These are phyloP conservation scores for Limenitis camilla DNA, from an alignment of 2,888 invertebrate genomes.

Conservation along the genomic window DNA sequence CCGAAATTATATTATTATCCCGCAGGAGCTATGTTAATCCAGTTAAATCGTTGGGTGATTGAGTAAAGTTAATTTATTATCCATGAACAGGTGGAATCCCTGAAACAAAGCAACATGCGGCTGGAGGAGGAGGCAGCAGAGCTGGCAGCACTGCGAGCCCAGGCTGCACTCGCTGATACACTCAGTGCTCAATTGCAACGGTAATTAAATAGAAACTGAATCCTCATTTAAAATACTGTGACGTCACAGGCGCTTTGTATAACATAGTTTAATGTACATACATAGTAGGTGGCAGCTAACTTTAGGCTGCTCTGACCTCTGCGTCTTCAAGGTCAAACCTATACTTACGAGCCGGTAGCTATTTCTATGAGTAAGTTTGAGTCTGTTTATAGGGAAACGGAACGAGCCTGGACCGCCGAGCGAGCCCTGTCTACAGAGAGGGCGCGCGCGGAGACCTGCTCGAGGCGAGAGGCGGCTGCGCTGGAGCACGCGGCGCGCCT, in stretches of 20 bases:
- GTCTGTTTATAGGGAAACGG: constrained; percentile 38
- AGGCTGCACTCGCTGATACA: constrained; percentile 59
- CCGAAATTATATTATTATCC: too few relatives aligned
- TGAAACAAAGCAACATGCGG: constrained; percentile 41
- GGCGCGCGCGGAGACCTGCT: constrained; percentile 55
- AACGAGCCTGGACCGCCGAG: constrained; percentile 37
- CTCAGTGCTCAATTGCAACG: constrained; percentile 55
- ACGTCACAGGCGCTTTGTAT: too few relatives aligned
- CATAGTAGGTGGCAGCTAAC: too few relatives aligned
- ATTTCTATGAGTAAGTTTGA: too few relatives aligned
- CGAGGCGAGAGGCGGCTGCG: constrained; percentile 54
- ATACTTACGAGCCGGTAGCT: too few relatives aligned
- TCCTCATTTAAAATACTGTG: too few relatives aligned
- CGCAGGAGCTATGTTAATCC: too few relatives aligned
- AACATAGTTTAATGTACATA: too few relatives aligned
- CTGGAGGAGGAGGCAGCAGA: constrained; percentile 64
- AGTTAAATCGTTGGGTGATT: too few relatives aligned
- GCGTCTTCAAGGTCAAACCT: too few relatives aligned
- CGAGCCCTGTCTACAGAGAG: constrained; percentile 46
- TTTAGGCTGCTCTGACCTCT: too few relatives aligned
- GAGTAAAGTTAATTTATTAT: too few relatives aligned
- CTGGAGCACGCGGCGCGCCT: constrained; percentile 55
- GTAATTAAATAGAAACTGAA: constrained; percentile 28
- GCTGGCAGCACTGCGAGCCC: constrained; percentile 55
- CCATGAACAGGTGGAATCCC: constrained; percentile 37